Percentiles rank a stretch among this genome's conserved stretches.
Conservation (phyloP, 2,888 invertebrate species). For the Leptinotarsa peninsularis region DNA sequence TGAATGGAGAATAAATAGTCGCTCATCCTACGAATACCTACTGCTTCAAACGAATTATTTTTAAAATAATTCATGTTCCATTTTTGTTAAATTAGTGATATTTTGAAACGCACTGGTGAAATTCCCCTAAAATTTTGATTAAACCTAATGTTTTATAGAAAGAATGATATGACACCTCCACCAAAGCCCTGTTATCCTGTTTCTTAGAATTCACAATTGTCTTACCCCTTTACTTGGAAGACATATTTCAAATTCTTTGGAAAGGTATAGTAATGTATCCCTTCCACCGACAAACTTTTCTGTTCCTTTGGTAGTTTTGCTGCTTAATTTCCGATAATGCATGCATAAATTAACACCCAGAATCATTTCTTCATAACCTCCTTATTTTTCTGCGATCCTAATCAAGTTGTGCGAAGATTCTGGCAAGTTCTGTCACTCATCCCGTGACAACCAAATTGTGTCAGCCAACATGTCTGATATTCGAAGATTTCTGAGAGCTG, state of each 20-base stretch:
- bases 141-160: not conserved
- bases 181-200: constrained; percentile 56
- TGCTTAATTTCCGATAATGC: constrained; percentile 64
- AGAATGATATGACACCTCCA: constrained; percentile 20
- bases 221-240: constrained; percentile 64
- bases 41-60: too few species aligned
- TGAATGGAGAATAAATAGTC: too few species aligned
- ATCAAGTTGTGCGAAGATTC: constrained; percentile 48
- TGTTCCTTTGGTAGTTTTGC: constrained; percentile 59
- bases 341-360: constrained; percentile 60
- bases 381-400: constrained; percentile 50
- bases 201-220: constrained; percentile 62
- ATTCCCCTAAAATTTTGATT: too few species aligned
- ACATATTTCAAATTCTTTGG: constrained; percentile 57
- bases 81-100: too few species aligned
- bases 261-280: not conserved
- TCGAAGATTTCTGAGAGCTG: constrained; percentile 20
- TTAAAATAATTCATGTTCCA: too few species aligned
- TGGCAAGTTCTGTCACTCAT: constrained; percentile 63
- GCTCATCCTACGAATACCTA: too few species aligned
- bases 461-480: constrained; percentile 24
- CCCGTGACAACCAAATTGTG: constrained; percentile 32
- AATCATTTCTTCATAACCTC: constrained; percentile 34
- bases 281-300: constrained; percentile 48
- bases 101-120: too few species aligned